A percentile compares a stretch with the other conserved stretches of the same genome.
Conservation (phyloP, 1,140 invertebrate genomes). For the Neelides sp. region DNA sequence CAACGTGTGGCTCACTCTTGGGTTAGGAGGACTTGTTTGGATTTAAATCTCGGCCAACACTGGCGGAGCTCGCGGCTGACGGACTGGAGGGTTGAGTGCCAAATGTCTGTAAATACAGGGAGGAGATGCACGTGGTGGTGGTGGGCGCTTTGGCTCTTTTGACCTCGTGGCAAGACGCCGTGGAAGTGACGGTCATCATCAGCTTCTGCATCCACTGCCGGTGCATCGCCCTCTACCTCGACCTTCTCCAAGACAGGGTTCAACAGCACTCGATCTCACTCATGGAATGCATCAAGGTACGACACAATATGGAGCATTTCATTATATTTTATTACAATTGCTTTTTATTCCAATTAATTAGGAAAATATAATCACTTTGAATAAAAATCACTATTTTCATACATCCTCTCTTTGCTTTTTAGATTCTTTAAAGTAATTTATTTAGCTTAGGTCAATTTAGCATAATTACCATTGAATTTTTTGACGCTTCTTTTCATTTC, state of each 20-base stretch:
- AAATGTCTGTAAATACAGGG: neutral
- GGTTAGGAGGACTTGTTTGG: constrained; percentile 37
- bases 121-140: constrained; percentile 37
- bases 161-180: constrained; percentile 59
- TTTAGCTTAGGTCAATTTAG: too few species aligned
- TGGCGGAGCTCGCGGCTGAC: constrained; percentile 34
- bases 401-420: too few species aligned
- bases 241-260: constrained; percentile 53
- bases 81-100: constrained; percentile 37
- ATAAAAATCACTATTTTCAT: too few species aligned
- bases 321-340: too few species aligned
- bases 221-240: constrained; percentile 53
- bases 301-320: too few species aligned
- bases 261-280: constrained; percentile 54
- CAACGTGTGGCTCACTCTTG: constrained; percentile 50
- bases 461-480: too few species aligned
- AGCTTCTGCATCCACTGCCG: constrained; percentile 69
- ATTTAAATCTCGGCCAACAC: too few species aligned
- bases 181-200: constrained; percentile 60
- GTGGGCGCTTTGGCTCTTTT: constrained; percentile 50
- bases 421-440: too few species aligned
- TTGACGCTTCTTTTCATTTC: neutral
- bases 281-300: constrained; percentile 63
- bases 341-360: too few species aligned
- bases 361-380: too few species aligned